Base-by-base conservation (phyloP, 1,140 invertebrate genomes). In the Phymastichus coffea region DNA sequence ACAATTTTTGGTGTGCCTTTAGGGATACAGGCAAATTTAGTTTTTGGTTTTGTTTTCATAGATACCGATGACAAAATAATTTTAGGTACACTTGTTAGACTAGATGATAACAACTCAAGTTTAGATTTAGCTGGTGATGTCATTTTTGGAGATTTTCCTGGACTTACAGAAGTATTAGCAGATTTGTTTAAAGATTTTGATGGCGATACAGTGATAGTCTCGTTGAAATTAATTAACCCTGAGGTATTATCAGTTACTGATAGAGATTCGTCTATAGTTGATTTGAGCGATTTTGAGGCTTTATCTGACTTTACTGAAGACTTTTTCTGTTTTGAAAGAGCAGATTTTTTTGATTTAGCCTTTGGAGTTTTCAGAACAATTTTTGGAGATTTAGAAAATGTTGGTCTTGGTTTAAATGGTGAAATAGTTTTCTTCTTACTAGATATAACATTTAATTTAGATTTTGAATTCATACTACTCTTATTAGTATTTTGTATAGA, bases 371-470 rank as follows among this genome's bases (percentile, higher is more conserved):
- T 63, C 8, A 68, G 17, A 12, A 62, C 47, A 51, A 66, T 70
- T 57, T 69, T 70, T 17, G 66, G 64, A 22, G 66, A 69, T 20
- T 70, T 69, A 14, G 67, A 65, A 33, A 65, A 63, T 35, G 30
- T 66, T 41, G 40, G 12, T 26, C 15, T 58, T 35, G 33, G 1
- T 38, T 37, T 60, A 8, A 44, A 43, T n/a, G 49, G 23, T 23
- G 57, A 47, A 15, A 26, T 40, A 4, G 57, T 30, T 40, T 47
- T 47, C 14, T 17, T 46, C 22, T 40, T 55, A 6, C 4, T 41
- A 3, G 15, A 35, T 1, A 6, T n/a, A n/a, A n/a, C n/a, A n/a
- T 53, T 28, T 2, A 2, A 10, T 40, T 14, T 9, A 9, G 37
- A 46, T 38, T 43, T 58, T 6, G 41, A 38, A 9, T 4, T 53